These are phyloP conservation scores for Augochlorella aurata DNA, from an alignment of 2,888 invertebrate species.

Conservation along the genomic window DNA sequence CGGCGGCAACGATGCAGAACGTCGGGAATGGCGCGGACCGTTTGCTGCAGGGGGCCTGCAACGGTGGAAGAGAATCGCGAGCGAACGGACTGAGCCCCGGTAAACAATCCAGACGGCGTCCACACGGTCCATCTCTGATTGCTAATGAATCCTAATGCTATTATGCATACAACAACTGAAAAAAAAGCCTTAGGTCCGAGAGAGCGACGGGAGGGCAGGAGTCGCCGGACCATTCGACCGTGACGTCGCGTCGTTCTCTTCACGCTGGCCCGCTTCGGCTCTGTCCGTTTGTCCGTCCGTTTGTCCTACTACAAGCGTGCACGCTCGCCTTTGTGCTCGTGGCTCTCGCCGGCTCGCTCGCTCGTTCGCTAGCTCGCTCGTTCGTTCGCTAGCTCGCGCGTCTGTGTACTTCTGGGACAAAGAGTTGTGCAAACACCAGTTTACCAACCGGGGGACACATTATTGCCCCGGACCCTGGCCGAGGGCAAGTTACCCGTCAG, in stretches of 20 bases:
- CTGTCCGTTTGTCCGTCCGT: slow-evolving; percentile 61
- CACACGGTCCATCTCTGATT: slow-evolving; percentile 80
- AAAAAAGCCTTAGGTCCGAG: slow-evolving; percentile 75
- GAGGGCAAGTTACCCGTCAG: slow-evolving; percentile 73
- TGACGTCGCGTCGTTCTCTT: slow-evolving; percentile 57
- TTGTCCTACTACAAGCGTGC: slow-evolving; percentile 34
- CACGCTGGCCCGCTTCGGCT: slow-evolving; percentile 25
- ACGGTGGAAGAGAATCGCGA: slow-evolving; percentile 60
- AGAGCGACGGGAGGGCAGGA: slow-evolving; percentile 62
- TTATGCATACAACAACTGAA: slow-evolving; percentile 80
- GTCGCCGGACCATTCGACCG: slow-evolving; percentile 67
- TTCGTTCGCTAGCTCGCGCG: slow-evolving; percentile 23
- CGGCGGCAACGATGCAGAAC: slow-evolving; percentile 45
- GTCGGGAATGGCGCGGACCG: slow-evolving; percentile 9
- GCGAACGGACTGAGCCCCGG: slow-evolving; percentile 65
- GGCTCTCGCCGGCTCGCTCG: not conserved
- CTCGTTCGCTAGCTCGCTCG: not conserved
- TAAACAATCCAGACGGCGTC: slow-evolving; percentile 78
- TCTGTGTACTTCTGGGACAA: slow-evolving; percentile 76
- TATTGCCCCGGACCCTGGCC: slow-evolving; percentile 72
- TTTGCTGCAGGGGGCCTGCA: slow-evolving; percentile 52
- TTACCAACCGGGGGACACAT: slow-evolving; percentile 71
- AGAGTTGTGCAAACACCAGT: slow-evolving; percentile 80
- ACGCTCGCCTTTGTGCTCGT: slow-evolving; percentile 46
- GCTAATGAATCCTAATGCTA: slow-evolving; percentile 82